A percentile compares a stretch with the other conserved stretches of the same genome.
Evolutionary conservation across 2,113 vertebrate species (phyloP).

Genomic region (Ceyx melanurus): DNA sequence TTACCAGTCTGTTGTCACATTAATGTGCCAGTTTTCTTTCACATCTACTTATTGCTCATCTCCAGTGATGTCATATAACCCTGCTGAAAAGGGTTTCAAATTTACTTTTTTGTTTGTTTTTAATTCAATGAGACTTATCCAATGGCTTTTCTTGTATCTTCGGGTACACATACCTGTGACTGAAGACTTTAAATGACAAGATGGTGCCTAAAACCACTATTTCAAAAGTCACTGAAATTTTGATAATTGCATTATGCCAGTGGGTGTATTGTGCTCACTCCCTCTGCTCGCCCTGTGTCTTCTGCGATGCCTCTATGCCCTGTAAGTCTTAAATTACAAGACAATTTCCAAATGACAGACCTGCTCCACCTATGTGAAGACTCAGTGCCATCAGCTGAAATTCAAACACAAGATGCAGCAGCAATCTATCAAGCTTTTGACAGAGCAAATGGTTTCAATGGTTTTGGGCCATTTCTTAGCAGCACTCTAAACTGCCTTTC

Average conservation of each 20-base stretch:
- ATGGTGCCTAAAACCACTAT: not conserved
- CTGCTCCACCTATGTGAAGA: not conserved
- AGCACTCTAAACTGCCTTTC: not conserved
- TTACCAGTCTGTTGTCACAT: not conserved
- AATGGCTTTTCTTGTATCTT: not conserved
- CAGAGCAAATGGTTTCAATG: not conserved
- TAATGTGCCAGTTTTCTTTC: not conserved
- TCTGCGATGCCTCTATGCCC: not conserved
- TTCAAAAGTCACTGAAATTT: constrained; percentile 10
- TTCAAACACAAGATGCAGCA: not conserved
- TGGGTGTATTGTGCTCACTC: not conserved
- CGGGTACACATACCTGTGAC: not conserved
- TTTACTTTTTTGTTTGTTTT: not conserved
- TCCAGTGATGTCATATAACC: not conserved
- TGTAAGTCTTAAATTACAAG: not conserved
- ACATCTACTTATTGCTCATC: not conserved
- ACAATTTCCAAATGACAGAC: not conserved
- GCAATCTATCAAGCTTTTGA: not conserved
- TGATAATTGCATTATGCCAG: not conserved
- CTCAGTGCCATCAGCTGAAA: not conserved
- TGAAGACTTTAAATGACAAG: not conserved
- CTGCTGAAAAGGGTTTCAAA: not conserved
- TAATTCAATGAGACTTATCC: not conserved
- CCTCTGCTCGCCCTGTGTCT: not conserved
- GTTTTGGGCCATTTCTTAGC: not conserved